Percentiles rank a stretch among this genome's conserved stretches.
Conservation (phyloP, 23 tunicate species). For the Diplosoma virens region DNA sequence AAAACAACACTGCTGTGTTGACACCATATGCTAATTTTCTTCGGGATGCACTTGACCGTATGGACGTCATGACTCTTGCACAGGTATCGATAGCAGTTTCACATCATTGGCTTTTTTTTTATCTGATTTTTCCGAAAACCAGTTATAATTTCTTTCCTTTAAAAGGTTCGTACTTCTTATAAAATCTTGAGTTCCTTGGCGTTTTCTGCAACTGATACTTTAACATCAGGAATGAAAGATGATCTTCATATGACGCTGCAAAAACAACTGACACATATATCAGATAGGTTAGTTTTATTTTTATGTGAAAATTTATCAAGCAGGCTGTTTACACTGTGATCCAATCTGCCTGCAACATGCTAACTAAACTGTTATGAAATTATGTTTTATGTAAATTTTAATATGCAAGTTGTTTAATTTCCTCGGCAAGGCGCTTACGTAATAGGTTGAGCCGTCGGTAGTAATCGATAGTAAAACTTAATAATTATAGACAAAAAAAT, state of each 20-base stretch:
- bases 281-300: constrained; percentile 59
- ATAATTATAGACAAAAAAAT: too few relatives aligned
- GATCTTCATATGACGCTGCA: constrained; percentile 60
- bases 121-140: neutral
- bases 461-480: too few relatives aligned
- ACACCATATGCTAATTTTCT: constrained; percentile 42
- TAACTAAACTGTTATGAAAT: too few relatives aligned
- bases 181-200: constrained; percentile 43
- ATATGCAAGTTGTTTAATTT: too few relatives aligned
- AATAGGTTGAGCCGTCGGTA: too few relatives aligned
- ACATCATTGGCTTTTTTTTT: neutral
- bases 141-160: neutral
- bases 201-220: constrained; percentile 28
- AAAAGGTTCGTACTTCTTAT: constrained; percentile 56
- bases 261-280: constrained; percentile 54
- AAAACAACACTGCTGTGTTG: constrained; percentile 23
- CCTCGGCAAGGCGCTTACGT: too few relatives aligned
- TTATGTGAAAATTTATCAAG: too few relatives aligned
- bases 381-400: too few relatives aligned
- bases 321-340: too few relatives aligned
- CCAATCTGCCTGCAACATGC: too few relatives aligned
- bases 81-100: constrained; percentile 37
- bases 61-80: constrained; percentile 56
- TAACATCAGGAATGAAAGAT: constrained; percentile 50
- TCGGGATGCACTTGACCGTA: constrained; percentile 50